Evolutionary conservation across 2,113 vertebrate genomes (phyloP), one percentile per base, ranked within the genome.

Genomic region (Rhabdornis inornatus): DNA sequence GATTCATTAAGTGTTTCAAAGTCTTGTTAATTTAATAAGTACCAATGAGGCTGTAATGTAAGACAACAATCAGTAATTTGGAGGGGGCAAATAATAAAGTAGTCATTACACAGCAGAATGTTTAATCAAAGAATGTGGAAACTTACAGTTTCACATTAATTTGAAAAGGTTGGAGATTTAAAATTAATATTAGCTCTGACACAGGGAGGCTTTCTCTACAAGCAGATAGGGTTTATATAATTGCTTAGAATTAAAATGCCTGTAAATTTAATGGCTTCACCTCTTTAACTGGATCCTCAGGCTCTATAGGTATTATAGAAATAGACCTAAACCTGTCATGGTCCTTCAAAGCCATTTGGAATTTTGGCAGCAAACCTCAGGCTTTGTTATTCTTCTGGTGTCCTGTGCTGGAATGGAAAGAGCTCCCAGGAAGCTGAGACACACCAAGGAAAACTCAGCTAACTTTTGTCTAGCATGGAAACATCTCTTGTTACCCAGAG

Each of bases 21-120:
- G 93, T 95, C 97, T 97, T 96, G 95, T 97, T 98, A 97, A 98
- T 97, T 97, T 97, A 97, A 93, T 97, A 97, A 97, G 96, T 94
- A 94, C 89, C 87, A 89, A 97, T 93, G 90, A 95, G 92, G 65
- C 93, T 91, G 93, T 97, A 96, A 95, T 97, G 96, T 98, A 97
- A 97, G 96, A 97, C 97, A 97, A 98, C 96, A 97, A 97, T 98
- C 96, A 96, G 96, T 98, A 96, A 98, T 98, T 97, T 97, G 95
- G 96, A 97, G 89, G 55, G 33, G 49, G 82, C 77, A 92, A 87
- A 96, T 96, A 97, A 92, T 95, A 95, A 97, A 97, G 94, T 88
- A 96, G 96, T 96, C 95, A 97, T 98, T 98, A 97, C 95, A 75
- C 93, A 95, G 93, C 93, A 96, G 94, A 97, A 92, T 93, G 81